phyloP scores from a whole-genome alignment of 2,113 vertebrate species.

The Barbus barbus region DNA sequence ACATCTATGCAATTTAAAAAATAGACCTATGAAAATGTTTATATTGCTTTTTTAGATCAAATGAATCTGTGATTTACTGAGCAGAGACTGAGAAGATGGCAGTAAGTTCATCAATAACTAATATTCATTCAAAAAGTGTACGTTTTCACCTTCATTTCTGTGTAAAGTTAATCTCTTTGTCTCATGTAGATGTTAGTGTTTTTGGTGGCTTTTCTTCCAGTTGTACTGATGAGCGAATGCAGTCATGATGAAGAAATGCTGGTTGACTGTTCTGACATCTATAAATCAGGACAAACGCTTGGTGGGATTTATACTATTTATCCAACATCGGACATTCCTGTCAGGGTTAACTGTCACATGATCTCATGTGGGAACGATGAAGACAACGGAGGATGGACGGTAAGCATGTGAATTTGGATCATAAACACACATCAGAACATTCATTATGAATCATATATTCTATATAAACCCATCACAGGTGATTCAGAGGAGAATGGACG shows the following conservation, averaged over 20 bases:
- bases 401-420: constrained; percentile 41
- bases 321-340: too few species aligned
- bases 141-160: neutral
- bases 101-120: neutral
- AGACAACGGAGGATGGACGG: constrained; percentile 68
- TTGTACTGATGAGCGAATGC: neutral
- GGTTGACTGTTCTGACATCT: constrained; percentile 62
- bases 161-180: neutral
- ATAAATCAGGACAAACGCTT: constrained; percentile 48
- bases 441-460: too few species aligned
- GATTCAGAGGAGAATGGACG: constrained; percentile 61
- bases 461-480: too few species aligned
- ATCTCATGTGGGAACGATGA: too few species aligned
- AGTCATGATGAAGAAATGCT: constrained; percentile 39
- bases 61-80: neutral
- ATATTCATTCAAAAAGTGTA: neutral
- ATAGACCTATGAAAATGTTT: neutral
- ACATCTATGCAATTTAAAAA: neutral
- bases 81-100: neutral
- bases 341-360: too few species aligned
- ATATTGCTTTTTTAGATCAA: neutral
- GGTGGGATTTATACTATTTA: constrained; percentile 64
- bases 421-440: too few species aligned
- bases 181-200: neutral
- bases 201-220: neutral